These are phyloP conservation scores for Lutjanus argentimaculatus DNA, from an alignment of 2,797 vertebrate genomes.

Conservation along the genomic window DNA sequence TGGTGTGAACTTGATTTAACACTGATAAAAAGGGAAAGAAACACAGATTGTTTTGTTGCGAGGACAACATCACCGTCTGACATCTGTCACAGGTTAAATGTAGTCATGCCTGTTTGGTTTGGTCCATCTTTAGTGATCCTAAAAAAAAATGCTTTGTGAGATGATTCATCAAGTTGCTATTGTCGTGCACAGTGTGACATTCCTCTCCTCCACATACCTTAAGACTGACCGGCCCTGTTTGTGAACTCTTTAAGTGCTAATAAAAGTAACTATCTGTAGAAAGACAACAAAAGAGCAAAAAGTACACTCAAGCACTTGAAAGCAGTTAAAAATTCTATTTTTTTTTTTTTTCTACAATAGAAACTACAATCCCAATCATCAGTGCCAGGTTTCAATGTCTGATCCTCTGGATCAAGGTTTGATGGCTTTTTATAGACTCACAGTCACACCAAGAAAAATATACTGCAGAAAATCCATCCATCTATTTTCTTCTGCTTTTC, in stretches of 20 bases:
- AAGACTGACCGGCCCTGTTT: background rate
- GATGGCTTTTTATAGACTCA: background rate
- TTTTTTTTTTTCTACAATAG: background rate
- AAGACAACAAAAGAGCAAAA: slow-evolving; percentile 1
- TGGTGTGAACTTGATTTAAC: background rate
- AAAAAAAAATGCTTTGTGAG: background rate
- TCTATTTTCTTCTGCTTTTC: no score
- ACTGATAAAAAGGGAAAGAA: background rate
- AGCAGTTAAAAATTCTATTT: no score
- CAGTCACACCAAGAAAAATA: no score
- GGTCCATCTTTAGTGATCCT: background rate
- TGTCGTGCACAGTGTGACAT: background rate
- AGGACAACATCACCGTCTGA: background rate
- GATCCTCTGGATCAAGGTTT: background rate
- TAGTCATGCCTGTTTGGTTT: background rate
- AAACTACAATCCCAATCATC: background rate
- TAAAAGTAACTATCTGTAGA: background rate
- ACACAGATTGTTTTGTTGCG: background rate
- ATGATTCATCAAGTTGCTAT: background rate
- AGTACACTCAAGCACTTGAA: no score
- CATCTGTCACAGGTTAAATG: background rate
- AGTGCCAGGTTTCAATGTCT: background rate
- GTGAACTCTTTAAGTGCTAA: background rate
- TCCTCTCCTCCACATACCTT: background rate
- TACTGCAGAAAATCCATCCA: no score